Conservation (phyloP, 1,140 invertebrate species). For the Eurosta solidaginis region DNA sequence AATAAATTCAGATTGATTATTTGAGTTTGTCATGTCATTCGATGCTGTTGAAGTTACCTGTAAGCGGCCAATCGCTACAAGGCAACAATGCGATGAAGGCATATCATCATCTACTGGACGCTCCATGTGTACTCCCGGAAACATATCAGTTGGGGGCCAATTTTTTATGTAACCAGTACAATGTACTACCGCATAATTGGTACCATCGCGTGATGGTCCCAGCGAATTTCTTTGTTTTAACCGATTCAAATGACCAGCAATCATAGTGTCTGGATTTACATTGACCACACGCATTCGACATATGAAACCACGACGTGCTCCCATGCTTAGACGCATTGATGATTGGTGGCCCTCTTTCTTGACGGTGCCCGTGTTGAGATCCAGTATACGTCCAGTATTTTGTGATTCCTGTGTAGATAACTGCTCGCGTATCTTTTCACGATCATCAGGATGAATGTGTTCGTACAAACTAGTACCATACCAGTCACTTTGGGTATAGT, state of each 20-base stretch:
- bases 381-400: conserved; percentile 92
- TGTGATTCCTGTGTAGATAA: conserved; percentile 94
- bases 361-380: conserved; percentile 97
- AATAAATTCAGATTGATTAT: too few relatives aligned
- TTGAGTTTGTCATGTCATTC: too few relatives aligned
- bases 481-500: conserved; percentile 96
- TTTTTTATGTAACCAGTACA: conserved; percentile 99
- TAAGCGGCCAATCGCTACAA: conserved; percentile 96
- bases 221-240: conserved; percentile 90
- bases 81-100: conserved; percentile 90
- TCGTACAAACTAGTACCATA: conserved; percentile 94
- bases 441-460: conserved; percentile 96
- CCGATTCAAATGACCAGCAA: conserved; percentile 80
- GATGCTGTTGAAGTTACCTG: too few relatives aligned
- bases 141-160: conserved; percentile 90
- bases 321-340: conserved; percentile 97
- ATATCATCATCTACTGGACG: too few relatives aligned
- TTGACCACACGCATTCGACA: too few relatives aligned
- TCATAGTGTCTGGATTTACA: too few relatives aligned
- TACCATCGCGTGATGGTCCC: too few relatives aligned
- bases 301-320: conserved; percentile 96
- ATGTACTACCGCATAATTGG: too few relatives aligned
- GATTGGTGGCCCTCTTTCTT: conserved; percentile 99
- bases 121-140: too few relatives aligned
- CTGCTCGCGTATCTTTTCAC: conserved; percentile 96